A percentile compares a stretch with the other conserved stretches of the same genome.
Evolutionary conservation across 2,113 vertebrate species (phyloP).

Genomic region (Climacteris rufus): DNA sequence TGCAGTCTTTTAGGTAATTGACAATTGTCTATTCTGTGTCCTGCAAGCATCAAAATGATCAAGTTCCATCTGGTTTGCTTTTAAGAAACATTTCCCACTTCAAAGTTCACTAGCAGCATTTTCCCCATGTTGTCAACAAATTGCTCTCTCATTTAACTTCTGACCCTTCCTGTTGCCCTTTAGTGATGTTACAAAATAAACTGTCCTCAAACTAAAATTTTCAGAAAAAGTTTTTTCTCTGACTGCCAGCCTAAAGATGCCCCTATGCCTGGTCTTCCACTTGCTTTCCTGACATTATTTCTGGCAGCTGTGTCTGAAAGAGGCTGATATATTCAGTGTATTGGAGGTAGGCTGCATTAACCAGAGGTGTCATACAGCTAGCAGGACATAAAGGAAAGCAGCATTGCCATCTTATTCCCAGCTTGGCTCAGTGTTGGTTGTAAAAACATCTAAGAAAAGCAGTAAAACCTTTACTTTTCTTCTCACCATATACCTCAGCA

Average conservation of each 20-base stretch:
- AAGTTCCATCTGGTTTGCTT: not conserved
- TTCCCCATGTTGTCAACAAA: not conserved
- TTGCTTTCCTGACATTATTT: not conserved
- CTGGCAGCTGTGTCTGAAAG: not conserved
- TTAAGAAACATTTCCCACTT: conserved; percentile 15
- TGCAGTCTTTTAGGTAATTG: conserved; percentile 2
- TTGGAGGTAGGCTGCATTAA: not conserved
- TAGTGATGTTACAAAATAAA: not conserved
- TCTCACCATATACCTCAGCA: not conserved
- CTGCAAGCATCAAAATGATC: not conserved
- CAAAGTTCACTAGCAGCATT: not conserved
- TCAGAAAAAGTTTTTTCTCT: not conserved
- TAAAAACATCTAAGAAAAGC: not conserved
- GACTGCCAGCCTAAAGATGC: not conserved
- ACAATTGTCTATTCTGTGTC: not conserved
- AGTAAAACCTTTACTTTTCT: not conserved
- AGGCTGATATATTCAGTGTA: not conserved
- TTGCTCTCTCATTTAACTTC: not conserved
- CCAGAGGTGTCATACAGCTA: not conserved
- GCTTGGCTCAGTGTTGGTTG: not conserved
- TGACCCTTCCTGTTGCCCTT: not conserved
- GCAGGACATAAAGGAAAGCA: not conserved
- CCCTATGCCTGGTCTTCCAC: not conserved
- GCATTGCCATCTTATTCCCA: not conserved
- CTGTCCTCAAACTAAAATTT: not conserved